Base-by-base conservation (phyloP, 2,888 invertebrate species). In the Argyresthia goedartella region DNA sequence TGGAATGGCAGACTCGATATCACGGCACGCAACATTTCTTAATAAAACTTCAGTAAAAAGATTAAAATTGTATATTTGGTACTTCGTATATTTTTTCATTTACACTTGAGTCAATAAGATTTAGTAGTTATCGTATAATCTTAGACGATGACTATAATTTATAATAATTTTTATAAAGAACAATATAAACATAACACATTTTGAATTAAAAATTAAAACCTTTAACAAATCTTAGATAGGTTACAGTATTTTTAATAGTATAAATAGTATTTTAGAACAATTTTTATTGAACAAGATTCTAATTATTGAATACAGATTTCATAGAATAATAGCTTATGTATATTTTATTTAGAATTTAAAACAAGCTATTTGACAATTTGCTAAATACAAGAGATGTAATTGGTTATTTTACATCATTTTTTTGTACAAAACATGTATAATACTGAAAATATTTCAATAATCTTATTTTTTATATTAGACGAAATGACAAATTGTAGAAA, bases 51-150 rank as follows among this genome's bases (percentile, higher is more conserved):
- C 14, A 44, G n/a, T 11, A 45, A 59, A 82, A 85, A 85, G 85
- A 86, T 85, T 85, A 81, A 84, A 85, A 84, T 81, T 86, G 85
- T 86, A 85, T 86, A 86, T 84, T 79, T 85, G 86, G 85, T 85
- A 85, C 84, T 81, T 85, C 85, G 84, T 85, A 85, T 86, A 84
- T 78, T 80, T 73, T 73, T 76, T 80, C 75, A 81, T 84, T 85
- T 85, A 86, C 84, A 82, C 73, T 76, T 75, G 76, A 82, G 71
- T 84, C 76, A 73, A 79, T 80, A 79, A 81, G 79, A 82, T 73
- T 79, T 73, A 77, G 70, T 78, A 79, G 69, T 75, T 73, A 75
- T 74, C 72, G 71, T 75, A 79, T 81, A 73, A 73, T 71, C 72
- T 76, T 77, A 78, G 70, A 76, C 67, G 72, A 77, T 72, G 71